Evolutionary conservation across 2,797 vertebrate genomes (phyloP).

Genomic region (Characodon lateralis): DNA sequence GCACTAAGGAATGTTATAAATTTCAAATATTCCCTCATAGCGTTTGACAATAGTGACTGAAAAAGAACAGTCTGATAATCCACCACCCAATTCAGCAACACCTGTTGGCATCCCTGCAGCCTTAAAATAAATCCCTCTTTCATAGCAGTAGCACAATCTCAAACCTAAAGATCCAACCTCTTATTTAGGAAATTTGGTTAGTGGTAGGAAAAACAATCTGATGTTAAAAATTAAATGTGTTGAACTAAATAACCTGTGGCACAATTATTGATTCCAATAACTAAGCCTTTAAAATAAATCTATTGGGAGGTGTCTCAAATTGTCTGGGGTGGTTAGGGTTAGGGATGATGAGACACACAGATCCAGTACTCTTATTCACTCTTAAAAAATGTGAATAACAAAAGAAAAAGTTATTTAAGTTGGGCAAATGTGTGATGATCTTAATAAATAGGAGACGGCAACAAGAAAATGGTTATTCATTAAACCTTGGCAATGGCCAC

Average conservation of each 20-base stretch:
- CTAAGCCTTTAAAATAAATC: no score
- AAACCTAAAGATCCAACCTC: neutral
- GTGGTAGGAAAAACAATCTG: neutral
- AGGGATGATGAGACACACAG: no score
- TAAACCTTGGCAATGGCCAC: neutral
- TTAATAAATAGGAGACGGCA: no score
- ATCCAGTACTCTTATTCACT: no score
- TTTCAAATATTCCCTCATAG: neutral
- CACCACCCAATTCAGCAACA: neutral
- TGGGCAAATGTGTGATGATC: no score
- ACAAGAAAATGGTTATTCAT: no score
- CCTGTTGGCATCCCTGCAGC: neutral
- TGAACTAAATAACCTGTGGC: neutral
- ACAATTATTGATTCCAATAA: neutral
- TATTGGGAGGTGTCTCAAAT: no score
- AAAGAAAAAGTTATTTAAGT: no score
- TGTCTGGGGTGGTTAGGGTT: no score
- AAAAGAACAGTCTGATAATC: neutral
- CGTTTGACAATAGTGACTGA: neutral
- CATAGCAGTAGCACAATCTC: neutral
- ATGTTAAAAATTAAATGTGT: neutral
- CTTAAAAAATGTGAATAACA: no score
- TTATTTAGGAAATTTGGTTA: neutral
- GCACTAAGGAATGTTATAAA: conserved; percentile 7
- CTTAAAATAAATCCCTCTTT: neutral